Evolutionary conservation across 2,113 vertebrate species (phyloP).

Genomic region (Anas platyrhynchos): DNA sequence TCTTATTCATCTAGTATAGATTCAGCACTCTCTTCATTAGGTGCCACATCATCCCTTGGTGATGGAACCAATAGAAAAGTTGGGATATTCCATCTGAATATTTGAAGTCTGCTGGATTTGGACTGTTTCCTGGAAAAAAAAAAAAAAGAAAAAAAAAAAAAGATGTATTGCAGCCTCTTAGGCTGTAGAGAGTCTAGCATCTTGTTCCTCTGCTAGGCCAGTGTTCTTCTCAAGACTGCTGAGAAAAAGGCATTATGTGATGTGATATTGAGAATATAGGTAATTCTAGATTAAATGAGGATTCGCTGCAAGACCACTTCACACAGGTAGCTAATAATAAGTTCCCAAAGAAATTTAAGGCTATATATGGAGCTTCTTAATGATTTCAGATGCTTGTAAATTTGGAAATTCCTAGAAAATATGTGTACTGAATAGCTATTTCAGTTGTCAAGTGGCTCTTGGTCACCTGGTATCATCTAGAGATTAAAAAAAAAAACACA

Average conservation of each 20-base stretch:
- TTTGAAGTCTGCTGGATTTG: neutral
- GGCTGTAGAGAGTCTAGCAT: neutral
- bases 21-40: neutral
- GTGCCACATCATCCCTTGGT: neutral
- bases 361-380: neutral
- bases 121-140: neutral
- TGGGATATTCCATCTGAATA: neutral
- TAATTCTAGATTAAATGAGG: neutral
- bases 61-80: neutral
- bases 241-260: neutral
- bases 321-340: neutral
- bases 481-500: neutral
- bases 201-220: neutral
- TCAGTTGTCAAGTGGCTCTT: neutral
- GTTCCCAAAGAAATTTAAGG: neutral
- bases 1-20: neutral
- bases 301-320: neutral
- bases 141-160: neutral
- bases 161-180: neutral
- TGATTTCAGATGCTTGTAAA: neutral
- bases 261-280: neutral
- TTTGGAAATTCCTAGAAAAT: neutral
- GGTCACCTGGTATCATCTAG: neutral
- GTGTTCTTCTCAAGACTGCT: neutral
- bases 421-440: neutral